Base-by-base conservation (phyloP, 2,888 invertebrate genomes). In the Nematopogon swammerdamellus region DNA sequence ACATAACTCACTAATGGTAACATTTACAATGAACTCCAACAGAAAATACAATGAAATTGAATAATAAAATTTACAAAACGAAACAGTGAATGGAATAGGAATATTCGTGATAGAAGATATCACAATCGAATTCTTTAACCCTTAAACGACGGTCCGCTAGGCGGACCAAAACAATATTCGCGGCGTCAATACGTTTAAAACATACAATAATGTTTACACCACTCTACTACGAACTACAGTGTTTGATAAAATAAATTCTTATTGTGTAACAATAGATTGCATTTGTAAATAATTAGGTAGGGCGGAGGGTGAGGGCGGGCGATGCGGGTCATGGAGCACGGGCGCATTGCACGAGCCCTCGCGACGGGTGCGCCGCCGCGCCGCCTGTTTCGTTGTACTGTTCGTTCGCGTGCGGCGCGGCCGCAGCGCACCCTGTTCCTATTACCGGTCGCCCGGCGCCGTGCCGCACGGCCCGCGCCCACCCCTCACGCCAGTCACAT, bases 1-100 rank as follows among this genome's bases (percentile, higher is more conserved):
- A 63, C 67, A 70, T 73, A 74, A 74, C 75, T 72, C 72, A 75
- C 65, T 67, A 73, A 76, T 75, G 77, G 76, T 76, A 76, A 77
- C 75, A 74, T 74, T 72, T 72, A 76, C 74, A 74, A 72, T 72
- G 74, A 74, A 66, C 63, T 63, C 67, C 62, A 59, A 63, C 67
- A 65, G 65, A 68, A 62, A 58, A 50, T 48, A 36, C 11, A 14
- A 36, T 36, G 36, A 4, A 36, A n/a, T n/a, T n/a, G n/a, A 6
- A 3, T 14, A 36, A 8, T 36, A 36, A 14, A 36, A 68, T 43
- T 68, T 68, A 72, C 66, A 71, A 72, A 72, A 72, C 72, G 68
- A 73, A 72, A 49, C 62, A 70, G 68, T 71, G 68, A 63, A 70
- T 73, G 72, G 72, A 72, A 71, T 72, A 74, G 74, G 73, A 73